These are phyloP conservation scores for Acrobasis consociella DNA, from an alignment of 2,888 invertebrate genomes.

Conservation along the genomic window DNA sequence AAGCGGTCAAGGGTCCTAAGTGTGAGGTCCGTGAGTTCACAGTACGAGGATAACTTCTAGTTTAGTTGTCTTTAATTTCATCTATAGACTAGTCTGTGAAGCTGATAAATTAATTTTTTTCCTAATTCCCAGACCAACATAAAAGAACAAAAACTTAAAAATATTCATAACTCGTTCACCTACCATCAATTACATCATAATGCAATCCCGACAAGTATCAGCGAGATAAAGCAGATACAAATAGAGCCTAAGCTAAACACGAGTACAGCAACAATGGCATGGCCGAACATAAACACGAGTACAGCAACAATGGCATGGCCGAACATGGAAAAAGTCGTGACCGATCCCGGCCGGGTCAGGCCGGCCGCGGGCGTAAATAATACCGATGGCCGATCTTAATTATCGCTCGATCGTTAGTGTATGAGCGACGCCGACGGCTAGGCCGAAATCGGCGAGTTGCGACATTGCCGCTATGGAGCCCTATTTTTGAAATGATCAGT, in stretches of 20 bases:
- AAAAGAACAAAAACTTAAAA: background rate
- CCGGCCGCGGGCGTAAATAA: constrained; percentile 80
- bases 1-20: too few relatives aligned
- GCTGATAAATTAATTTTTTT: too few relatives aligned
- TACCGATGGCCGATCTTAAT: constrained; percentile 79
- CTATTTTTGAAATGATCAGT: too few relatives aligned
- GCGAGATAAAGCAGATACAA: constrained; percentile 37
- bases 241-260: constrained; percentile 54
- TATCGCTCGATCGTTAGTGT: constrained; percentile 79
- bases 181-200: constrained; percentile 3
- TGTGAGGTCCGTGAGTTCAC: too few relatives aligned
- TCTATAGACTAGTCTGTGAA: too few relatives aligned
- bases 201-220: constrained; percentile 17
- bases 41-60: too few relatives aligned
- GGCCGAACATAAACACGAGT: constrained; percentile 63
- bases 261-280: constrained; percentile 68
- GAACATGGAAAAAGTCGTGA: constrained; percentile 79
- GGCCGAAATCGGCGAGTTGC: constrained; percentile 75
- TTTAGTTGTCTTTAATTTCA: too few relatives aligned
- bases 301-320: constrained; percentile 69
- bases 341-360: constrained; percentile 68
- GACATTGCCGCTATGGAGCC: constrained; percentile 56
- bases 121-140: background rate
- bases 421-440: constrained; percentile 77
- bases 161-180: background rate